Percentiles rank a stretch among this genome's conserved stretches.
Conservation (phyloP, 2,113 vertebrate genomes). For the Callaeas wilsoni region DNA sequence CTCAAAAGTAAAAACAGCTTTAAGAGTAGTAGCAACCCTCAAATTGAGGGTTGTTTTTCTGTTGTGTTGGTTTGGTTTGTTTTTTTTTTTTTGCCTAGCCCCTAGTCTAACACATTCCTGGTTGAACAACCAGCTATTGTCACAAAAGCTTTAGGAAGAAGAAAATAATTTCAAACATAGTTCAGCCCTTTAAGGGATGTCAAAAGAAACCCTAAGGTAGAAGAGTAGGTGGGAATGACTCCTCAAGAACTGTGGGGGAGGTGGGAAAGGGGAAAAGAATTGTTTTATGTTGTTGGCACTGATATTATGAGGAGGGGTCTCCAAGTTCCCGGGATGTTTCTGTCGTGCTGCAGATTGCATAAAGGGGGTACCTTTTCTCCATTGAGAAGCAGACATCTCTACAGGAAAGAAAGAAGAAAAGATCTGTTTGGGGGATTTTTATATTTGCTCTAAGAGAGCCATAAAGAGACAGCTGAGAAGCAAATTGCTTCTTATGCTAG, state of each 20-base stretch:
- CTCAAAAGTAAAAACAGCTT: neutral
- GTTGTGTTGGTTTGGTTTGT: neutral
- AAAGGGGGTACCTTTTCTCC: neutral
- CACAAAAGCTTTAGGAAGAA: neutral
- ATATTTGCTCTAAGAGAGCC: neutral
- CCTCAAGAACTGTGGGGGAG: neutral
- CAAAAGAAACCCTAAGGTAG: neutral
- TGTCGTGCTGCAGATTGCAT: neutral
- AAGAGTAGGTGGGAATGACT: neutral
- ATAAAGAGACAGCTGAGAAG: neutral
- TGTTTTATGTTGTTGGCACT: neutral
- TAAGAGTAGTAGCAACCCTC: neutral
- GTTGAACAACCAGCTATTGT: neutral
- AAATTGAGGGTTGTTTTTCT: neutral
- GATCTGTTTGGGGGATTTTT: neutral
- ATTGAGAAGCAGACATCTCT: neutral
- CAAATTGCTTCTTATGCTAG: neutral
- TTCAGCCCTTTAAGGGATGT: neutral
- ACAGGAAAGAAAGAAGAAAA: neutral
- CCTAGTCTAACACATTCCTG: neutral
- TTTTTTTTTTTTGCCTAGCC: neutral
- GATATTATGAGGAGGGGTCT: neutral
- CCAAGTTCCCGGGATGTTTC: neutral
- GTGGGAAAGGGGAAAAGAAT: neutral
- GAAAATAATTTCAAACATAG: neutral